These are phyloP conservation scores for Schizopygopsis pylzovi DNA, from an alignment of 2,797 vertebrate genomes.

Conservation along the genomic window DNA sequence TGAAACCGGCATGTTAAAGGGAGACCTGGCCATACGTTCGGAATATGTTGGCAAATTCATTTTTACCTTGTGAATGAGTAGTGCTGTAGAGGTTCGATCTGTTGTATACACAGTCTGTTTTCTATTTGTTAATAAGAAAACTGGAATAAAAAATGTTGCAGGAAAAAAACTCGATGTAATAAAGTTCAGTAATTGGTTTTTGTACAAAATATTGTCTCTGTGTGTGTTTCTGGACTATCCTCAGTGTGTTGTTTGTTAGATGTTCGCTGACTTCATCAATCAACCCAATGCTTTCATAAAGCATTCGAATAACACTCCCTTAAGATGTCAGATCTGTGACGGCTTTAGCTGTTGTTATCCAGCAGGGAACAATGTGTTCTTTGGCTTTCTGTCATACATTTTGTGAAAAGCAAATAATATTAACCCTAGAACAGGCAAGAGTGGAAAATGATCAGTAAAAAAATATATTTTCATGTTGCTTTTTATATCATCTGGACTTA, in stretches of 20 bases:
- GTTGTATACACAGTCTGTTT: constrained; percentile 95
- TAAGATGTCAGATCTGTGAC: not conserved
- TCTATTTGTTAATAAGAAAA: constrained; percentile 91
- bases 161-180: constrained; percentile 87
- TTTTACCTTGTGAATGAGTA: constrained; percentile 90
- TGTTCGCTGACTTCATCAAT: not conserved
- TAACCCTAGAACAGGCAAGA: too few relatives aligned
- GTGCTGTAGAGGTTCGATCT: constrained; percentile 89
- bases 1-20: constrained; percentile 53
- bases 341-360: constrained; percentile 2
- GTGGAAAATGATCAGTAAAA: too few relatives aligned
- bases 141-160: constrained; percentile 68
- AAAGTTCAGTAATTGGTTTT: constrained; percentile 91
- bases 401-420: not conserved
- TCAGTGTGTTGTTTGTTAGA: not conserved
- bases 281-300: not conserved
- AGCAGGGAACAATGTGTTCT: not conserved
- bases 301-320: not conserved
- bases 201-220: constrained; percentile 50
- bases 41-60: constrained; percentile 76
- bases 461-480: too few relatives aligned
- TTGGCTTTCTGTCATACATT: not conserved
- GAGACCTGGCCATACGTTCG: constrained; percentile 41
- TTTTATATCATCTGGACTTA: too few relatives aligned
- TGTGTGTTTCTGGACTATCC: constrained; percentile 23